Evolutionary conservation across 2,113 vertebrate genomes (phyloP), one percentile per base, ranked within the genome.

Genomic region (Anthoscopus minutus): DNA sequence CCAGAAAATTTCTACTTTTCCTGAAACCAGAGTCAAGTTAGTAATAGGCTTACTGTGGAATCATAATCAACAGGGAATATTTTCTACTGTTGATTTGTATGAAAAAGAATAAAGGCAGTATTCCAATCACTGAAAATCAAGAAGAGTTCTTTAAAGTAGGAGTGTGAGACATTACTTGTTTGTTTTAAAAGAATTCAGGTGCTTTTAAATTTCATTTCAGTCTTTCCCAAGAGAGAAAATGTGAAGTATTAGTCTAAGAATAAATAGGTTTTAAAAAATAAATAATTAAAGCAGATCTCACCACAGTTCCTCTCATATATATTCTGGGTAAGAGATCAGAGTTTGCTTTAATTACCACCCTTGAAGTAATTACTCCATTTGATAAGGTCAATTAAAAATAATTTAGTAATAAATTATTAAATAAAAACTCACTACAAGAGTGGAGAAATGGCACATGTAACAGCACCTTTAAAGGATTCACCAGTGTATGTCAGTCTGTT

Each of bases 381-480:
- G 60, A 86, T 56, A 81, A 84, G 35, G 86, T 89, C 56, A 91
- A 86, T 95, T 89, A 86, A 89, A 92, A 91, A 70, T 91, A 88
- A 87, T 85, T 72, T 93, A 89, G 70, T 87, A 93, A 42, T 42
- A 42, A 42, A 42, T 42, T 42, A 42, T 42, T 42, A 42, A 42
- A 42, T 42, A 42, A 42, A 16, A 42, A 42, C 16, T 15, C 42
- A 42, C 42, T 16, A 6, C 35, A 80, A 80, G 13, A 85, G 15
- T 62, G 42, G 27, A 54, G 42, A 92, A 80, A 73, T 50, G 70
- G 38, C 38, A 86, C 16, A 11, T 54, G 18, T 58, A 78, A 42
- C 45, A 62, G 25, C 42, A 62, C 11, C 60, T 85, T 72, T 64
- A 78, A 91, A 85, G 74, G 37, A 86, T 65, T 80, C 23, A 45